Percentiles rank a stretch among this genome's conserved stretches.
Conservation (phyloP, 2,113 vertebrate species). For the Spea bombifrons region DNA sequence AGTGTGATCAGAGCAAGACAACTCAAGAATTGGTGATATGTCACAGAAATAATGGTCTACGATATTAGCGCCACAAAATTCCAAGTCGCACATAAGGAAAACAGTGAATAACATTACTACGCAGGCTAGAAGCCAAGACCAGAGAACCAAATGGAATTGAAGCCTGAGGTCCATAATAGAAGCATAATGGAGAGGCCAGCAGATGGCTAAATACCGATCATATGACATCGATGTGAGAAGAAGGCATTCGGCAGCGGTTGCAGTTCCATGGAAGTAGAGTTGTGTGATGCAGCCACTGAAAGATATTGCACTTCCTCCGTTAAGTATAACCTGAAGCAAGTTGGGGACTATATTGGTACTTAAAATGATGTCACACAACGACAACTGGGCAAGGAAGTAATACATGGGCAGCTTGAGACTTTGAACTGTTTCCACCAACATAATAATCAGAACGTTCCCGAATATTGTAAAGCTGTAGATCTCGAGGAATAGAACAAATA, state of each 20-base stretch:
- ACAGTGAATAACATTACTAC: conserved; percentile 19
- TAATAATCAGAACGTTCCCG: conserved; percentile 10
- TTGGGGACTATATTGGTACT: background rate
- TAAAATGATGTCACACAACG: conserved; percentile 12
- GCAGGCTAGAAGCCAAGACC: conserved; percentile 42
- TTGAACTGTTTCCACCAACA: background rate
- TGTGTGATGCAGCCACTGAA: conserved; percentile 15
- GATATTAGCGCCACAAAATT: conserved; percentile 36
- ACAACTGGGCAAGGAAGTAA: conserved; percentile 21
- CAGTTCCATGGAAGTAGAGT: background rate
- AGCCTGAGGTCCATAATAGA: conserved; percentile 46
- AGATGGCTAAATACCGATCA: conserved; percentile 47
- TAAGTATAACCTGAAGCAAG: background rate
- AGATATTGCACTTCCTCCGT: background rate
- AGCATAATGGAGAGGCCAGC: conserved; percentile 43
- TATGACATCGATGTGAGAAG: conserved; percentile 49
- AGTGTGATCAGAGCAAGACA: conserved; percentile 1
- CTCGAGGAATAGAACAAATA: background rate
- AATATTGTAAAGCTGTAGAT: background rate
- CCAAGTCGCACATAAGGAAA: conserved; percentile 1
- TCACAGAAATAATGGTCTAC: conserved; percentile 28
- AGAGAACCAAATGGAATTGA: conserved; percentile 19
- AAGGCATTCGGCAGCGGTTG: conserved; percentile 24
- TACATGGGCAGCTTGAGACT: conserved; percentile 15
- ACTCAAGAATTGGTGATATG: conserved; percentile 3